Conservation (phyloP, 2,888 invertebrate species). For the Deilephila porcellus region DNA sequence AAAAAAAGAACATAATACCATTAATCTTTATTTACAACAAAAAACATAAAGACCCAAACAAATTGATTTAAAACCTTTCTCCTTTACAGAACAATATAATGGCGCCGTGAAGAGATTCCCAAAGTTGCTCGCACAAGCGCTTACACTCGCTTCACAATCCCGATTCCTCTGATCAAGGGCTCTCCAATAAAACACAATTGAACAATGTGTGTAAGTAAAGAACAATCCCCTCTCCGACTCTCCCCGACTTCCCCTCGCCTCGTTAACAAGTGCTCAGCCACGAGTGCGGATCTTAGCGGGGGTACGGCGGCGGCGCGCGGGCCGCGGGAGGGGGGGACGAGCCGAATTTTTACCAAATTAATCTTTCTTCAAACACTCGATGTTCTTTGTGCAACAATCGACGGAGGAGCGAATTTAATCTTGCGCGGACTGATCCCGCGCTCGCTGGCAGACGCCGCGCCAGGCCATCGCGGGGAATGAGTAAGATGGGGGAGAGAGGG, state of each 20-base stretch:
- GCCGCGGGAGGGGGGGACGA: constrained; percentile 37
- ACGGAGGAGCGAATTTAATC: constrained; percentile 70
- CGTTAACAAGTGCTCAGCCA: not conserved
- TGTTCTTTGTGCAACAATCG: constrained; percentile 65
- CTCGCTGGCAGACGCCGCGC: not conserved
- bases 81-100: not conserved
- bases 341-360: constrained; percentile 74
- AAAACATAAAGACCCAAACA: not conserved
- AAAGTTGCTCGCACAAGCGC: not conserved
- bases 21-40: too few species aligned
- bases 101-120: too few species aligned
- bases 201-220: constrained; percentile 9
- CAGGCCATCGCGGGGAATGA: not conserved
- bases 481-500: not conserved
- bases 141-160: not conserved
- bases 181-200: not conserved
- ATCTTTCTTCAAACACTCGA: constrained; percentile 79
- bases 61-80: not conserved
- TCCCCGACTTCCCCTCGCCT: constrained; percentile 6
- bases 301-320: not conserved
- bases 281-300: constrained; percentile 8
- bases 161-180: constrained; percentile 3
- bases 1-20: too few species aligned
- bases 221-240: constrained; percentile 12
- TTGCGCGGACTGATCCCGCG: constrained; percentile 50